Evolutionary conservation across 2,888 invertebrate species (phyloP).

Genomic region (Trissonchulus latispiculum): DNA sequence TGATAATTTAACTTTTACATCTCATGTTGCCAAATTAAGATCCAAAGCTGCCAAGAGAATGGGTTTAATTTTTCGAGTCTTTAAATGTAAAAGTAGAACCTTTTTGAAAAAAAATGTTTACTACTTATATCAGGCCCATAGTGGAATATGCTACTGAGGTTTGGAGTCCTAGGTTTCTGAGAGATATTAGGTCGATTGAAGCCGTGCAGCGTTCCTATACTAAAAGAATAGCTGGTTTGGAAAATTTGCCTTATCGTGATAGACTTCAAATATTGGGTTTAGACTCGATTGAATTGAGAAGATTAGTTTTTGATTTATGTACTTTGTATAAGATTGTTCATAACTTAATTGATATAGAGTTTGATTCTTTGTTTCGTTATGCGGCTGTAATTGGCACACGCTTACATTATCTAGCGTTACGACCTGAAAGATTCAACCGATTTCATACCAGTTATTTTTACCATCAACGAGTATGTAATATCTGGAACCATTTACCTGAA

Average conservation of each 20-base stretch:
- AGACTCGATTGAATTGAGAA: not conserved
- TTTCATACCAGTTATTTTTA: not conserved
- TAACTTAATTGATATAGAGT: not conserved
- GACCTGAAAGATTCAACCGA: not conserved
- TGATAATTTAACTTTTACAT: not conserved
- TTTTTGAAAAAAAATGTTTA: not conserved
- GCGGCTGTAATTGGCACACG: not conserved
- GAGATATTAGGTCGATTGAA: not conserved
- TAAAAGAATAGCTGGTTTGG: not conserved
- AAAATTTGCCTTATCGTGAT: not conserved
- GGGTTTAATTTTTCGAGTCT: not conserved
- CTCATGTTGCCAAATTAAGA: not conserved
- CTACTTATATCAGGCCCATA: not conserved
- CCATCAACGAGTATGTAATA: not conserved
- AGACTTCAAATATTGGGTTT: not conserved
- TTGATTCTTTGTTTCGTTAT: not conserved
- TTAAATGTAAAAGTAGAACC: not conserved
- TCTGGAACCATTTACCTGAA: not conserved
- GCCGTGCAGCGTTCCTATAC: not conserved
- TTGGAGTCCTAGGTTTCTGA: not conserved
- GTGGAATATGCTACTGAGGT: not conserved
- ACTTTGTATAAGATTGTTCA: not conserved
- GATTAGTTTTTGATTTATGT: not conserved
- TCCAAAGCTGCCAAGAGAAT: not conserved
- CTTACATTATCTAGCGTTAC: not conserved